These are phyloP conservation scores for Brachymystax lenok DNA, from an alignment of 2,797 vertebrate genomes.

Conservation along the genomic window DNA sequence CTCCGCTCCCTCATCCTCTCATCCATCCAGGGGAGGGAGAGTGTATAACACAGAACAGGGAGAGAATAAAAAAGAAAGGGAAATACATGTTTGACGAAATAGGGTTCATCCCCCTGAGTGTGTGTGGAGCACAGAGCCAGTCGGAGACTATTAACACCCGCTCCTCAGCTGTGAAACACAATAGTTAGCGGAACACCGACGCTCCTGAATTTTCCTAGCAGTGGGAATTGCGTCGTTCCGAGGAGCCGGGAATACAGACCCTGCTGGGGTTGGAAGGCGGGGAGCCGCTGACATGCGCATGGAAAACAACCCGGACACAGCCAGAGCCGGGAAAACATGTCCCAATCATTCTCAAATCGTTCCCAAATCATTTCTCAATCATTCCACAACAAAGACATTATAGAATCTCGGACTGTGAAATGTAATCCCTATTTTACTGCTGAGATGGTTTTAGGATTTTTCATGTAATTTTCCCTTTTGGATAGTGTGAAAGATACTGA, in stretches of 20 bases:
- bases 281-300: slow-evolving; percentile 32
- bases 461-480: not conserved
- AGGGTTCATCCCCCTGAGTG: slow-evolving; percentile 28
- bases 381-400: slow-evolving; percentile 72
- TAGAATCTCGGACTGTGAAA: slow-evolving; percentile 42
- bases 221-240: slow-evolving; percentile 55
- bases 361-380: slow-evolving; percentile 46
- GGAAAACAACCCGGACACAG: slow-evolving; percentile 46
- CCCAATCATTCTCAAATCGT: slow-evolving; percentile 67
- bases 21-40: slow-evolving; percentile 27
- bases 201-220: slow-evolving; percentile 60
- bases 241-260: slow-evolving; percentile 58
- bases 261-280: slow-evolving; percentile 61
- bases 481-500: not conserved
- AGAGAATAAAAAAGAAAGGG: not conserved
- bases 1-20: not conserved
- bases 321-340: slow-evolving; percentile 51
- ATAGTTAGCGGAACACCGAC: slow-evolving; percentile 46
- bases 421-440: slow-evolving; percentile 65
- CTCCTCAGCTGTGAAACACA: slow-evolving; percentile 47
- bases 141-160: slow-evolving; percentile 22
- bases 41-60: not conserved
- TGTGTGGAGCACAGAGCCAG: not conserved
- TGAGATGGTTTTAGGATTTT: slow-evolving; percentile 48
- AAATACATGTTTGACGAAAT: not conserved